These are phyloP conservation scores for Axinella damicornis DNA, from an alignment of 37 sponge, comb jelly and placozoan species.

Conservation along the genomic window DNA sequence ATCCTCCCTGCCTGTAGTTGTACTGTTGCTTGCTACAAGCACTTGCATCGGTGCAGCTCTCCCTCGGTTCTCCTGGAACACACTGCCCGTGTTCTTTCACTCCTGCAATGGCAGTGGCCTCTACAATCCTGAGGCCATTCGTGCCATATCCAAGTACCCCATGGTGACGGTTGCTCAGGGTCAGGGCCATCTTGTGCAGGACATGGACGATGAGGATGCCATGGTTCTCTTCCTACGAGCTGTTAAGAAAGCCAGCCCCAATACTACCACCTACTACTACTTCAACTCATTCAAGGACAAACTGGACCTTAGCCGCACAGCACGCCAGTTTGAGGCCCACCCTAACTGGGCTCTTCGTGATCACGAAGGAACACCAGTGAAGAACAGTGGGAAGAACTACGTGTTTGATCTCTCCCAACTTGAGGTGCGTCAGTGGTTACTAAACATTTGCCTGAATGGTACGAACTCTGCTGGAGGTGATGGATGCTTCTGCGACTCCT, in stretches of 20 bases:
- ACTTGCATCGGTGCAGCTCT: slow-evolving; percentile 8
- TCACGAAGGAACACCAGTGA: slow-evolving; percentile 4
- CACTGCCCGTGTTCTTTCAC: slow-evolving; percentile 62
- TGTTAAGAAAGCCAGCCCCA: slow-evolving; percentile 27
- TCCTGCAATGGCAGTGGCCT: slow-evolving; percentile 50
- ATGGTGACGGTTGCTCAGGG: slow-evolving; percentile 67
- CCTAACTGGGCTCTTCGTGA: slow-evolving; percentile 22
- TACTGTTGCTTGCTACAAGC: neutral
- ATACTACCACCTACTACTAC: slow-evolving; percentile 26
- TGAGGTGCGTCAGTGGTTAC: slow-evolving; percentile 40
- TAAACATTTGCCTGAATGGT: slow-evolving; percentile 40
- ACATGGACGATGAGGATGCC: slow-evolving; percentile 41
- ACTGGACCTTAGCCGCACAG: slow-evolving; percentile 43
- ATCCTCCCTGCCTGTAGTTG: too few species aligned
- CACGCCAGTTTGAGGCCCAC: slow-evolving; percentile 18
- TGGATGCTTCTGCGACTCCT: slow-evolving; percentile 67
- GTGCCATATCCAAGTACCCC: slow-evolving; percentile 37
- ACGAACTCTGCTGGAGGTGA: slow-evolving; percentile 47
- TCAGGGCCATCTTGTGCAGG: slow-evolving; percentile 31
- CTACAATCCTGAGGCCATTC: slow-evolving; percentile 25
- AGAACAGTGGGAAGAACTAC: neutral
- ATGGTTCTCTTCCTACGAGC: slow-evolving; percentile 32
- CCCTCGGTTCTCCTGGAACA: slow-evolving; percentile 70
- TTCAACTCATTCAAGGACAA: slow-evolving; percentile 40
- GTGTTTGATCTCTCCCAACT: slow-evolving; percentile 36